Evolutionary conservation across 2,888 invertebrate genomes (phyloP).

Genomic region (Caenorhabditis sp.): DNA sequence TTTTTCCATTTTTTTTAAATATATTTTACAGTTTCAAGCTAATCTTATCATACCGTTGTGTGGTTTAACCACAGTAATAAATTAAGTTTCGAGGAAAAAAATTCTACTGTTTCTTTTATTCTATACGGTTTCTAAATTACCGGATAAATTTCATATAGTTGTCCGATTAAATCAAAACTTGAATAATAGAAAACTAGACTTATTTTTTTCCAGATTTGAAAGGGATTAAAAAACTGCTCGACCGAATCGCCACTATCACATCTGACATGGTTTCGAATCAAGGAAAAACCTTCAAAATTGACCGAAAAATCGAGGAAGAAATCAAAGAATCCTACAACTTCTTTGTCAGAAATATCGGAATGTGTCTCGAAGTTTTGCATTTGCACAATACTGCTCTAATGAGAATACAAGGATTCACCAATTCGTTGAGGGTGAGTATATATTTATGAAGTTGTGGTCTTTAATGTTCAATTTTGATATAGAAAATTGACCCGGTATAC

Average conservation of each 20-base stretch:
- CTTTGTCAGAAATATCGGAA: slow-evolving; percentile 62
- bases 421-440: slow-evolving; percentile 58
- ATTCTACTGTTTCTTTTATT: no score
- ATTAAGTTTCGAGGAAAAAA: no score
- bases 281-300: not conserved
- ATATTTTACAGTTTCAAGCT: no score
- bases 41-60: no score
- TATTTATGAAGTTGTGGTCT: no score
- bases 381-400: slow-evolving; percentile 66
- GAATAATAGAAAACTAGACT: no score
- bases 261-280: slow-evolving; percentile 48
- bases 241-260: slow-evolving; percentile 57
- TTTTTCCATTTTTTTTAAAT: no score
- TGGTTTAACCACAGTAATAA: no score
- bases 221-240: slow-evolving; percentile 60
- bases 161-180: no score
- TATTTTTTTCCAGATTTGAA: slow-evolving; percentile 45
- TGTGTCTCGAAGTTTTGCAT: slow-evolving; percentile 63
- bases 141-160: no score
- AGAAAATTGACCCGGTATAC: slow-evolving; percentile 58
- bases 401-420: slow-evolving; percentile 60
- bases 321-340: slow-evolving; percentile 62
- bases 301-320: slow-evolving; percentile 30
- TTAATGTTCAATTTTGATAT: no score
- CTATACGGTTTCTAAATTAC: no score